Evolutionary conservation across 2,113 vertebrate species (phyloP), one percentile per base, ranked within the genome.

Genomic region (Lethenteron reissneri): DNA sequence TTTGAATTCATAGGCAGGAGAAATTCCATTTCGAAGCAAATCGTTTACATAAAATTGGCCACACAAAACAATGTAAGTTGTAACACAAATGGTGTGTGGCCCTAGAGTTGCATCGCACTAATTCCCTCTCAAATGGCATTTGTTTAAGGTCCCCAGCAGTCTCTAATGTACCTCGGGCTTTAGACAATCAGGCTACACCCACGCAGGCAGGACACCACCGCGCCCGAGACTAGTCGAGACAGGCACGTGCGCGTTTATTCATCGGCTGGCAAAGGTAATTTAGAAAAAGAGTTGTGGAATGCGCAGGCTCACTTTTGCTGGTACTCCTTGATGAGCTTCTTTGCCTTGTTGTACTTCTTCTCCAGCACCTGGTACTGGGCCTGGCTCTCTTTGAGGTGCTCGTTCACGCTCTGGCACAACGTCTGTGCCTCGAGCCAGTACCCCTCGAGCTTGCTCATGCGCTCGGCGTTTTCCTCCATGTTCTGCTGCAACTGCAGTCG

Each of bases 341-440:
- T 99, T 74, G 94, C 94, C 79, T 97, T 99, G 82, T 95, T 97
- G 75, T 99, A 99, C 74, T 99, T 99, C 83, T 96, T 99, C 80
- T 99, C 94, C 78, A 99, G 80, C 71, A 87, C 76, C 80, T 96
- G 90, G 78, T 97, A 95, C 77, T 99, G 92, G 69, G 83, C 89
- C 77, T 99, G 94, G 0, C 91, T 92, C 78, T 99, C 94, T 80
- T 96, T 97, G 77, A 99, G 86, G 78, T 99, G 92, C 70, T 92
- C 90, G 2, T 97, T 99, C 75, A 97, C 90, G 0, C 88, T 95
- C 78, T 99, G 94, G 77, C 92, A 99, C 60, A 99, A 78, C 0
- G 89, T 92, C 77, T 99, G 94, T 1, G 94, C 92, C 79, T 99
- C 94, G 72, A 96, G 92, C 94, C 94, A 99, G 14, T 99, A 99